Evolutionary conservation across 2,797 vertebrate species (phyloP).

Genomic region (Sebastes goodei): DNA sequence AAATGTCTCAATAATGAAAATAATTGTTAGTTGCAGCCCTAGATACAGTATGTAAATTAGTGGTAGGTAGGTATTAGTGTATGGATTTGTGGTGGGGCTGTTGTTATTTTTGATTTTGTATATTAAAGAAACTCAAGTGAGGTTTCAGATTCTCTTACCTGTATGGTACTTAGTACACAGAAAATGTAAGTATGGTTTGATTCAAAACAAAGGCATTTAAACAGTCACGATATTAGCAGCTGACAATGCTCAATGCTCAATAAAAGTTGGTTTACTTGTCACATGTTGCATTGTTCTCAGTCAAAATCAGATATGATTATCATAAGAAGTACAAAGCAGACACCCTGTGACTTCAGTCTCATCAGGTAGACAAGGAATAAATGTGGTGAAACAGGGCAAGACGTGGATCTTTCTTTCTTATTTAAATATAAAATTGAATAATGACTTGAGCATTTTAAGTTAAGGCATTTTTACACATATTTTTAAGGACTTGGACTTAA

Average conservation of each 20-base stretch:
- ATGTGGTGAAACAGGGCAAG: background rate
- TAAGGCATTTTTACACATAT: background rate
- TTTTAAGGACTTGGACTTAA: background rate
- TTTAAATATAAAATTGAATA: background rate
- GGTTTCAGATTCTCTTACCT: background rate
- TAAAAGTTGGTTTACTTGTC: background rate
- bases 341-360: background rate
- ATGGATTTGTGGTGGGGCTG: background rate
- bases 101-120: background rate
- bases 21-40: background rate
- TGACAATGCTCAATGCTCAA: background rate
- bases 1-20: background rate
- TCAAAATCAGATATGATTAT: background rate
- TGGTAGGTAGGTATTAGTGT: background rate
- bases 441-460: background rate
- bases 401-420: background rate
- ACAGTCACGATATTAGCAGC: no score
- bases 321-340: background rate
- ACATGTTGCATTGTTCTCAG: background rate
- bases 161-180: background rate
- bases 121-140: background rate
- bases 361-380: background rate
- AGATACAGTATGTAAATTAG: background rate
- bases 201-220: background rate
- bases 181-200: background rate